phyloP scores from a whole-genome alignment of 2,888 invertebrate genomes.

The Catocala fraxini region DNA sequence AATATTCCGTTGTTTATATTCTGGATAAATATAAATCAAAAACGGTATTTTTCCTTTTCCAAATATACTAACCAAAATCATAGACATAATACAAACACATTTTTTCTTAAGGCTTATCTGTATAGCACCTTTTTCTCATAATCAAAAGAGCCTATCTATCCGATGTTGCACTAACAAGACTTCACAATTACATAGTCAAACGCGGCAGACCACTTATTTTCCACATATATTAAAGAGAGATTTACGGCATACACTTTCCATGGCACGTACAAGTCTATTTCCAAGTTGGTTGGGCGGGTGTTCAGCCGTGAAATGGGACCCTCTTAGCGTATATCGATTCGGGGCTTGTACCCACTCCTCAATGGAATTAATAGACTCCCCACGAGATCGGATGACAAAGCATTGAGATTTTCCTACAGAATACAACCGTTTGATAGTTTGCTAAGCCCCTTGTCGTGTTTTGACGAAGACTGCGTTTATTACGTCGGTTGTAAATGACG shows the following conservation, averaged over 20 bases:
- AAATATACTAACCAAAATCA: no score
- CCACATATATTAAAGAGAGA: slow-evolving; percentile 38
- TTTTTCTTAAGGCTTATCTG: no score
- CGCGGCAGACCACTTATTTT: slow-evolving; percentile 12
- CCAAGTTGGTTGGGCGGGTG: slow-evolving; percentile 52
- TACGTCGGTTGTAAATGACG: neutral
- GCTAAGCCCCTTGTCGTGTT: slow-evolving; percentile 26
- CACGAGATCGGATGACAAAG: slow-evolving; percentile 50
- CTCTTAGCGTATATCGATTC: slow-evolving; percentile 62
- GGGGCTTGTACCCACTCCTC: slow-evolving; percentile 49
- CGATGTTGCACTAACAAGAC: neutral
- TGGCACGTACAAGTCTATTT: slow-evolving; percentile 49
- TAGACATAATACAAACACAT: no score
- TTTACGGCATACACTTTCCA: slow-evolving; percentile 39
- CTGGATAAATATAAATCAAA: no score
- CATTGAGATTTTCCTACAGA: slow-evolving; percentile 44
- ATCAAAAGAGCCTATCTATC: neutral
- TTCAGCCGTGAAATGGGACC: slow-evolving; percentile 63
- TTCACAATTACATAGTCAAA: slow-evolving; percentile 8
- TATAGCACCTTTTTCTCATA: no score
- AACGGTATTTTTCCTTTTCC: no score
- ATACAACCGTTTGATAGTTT: slow-evolving; percentile 39
- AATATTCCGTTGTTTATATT: no score
- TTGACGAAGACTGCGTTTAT: slow-evolving; percentile 10
- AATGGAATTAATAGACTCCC: slow-evolving; percentile 55